Evolutionary conservation across 1,140 invertebrate species (phyloP).

Genomic region (Fopius arisanus): DNA sequence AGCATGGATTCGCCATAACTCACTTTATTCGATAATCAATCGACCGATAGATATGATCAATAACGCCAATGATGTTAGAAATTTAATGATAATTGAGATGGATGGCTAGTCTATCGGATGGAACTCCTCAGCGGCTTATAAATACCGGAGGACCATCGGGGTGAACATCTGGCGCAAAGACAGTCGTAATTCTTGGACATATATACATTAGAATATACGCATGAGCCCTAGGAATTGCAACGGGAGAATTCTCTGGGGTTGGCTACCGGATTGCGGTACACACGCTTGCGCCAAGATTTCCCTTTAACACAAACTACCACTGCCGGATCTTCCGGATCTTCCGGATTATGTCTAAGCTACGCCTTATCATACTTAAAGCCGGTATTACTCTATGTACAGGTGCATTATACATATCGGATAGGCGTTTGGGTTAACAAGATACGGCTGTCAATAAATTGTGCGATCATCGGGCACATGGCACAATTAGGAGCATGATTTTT

Average conservation of each 20-base stretch:
- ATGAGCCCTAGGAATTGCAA: not conserved
- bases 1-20: not conserved
- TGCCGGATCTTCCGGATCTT: conserved; percentile 20
- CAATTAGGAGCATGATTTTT: no score
- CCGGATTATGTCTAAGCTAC: conserved; percentile 51
- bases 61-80: not conserved
- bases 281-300: not conserved
- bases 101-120: not conserved
- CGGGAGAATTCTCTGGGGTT: not conserved
- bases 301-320: not conserved
- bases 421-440: conserved; percentile 2
- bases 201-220: conserved; percentile 17
- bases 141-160: not conserved
- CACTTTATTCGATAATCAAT: not conserved
- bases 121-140: not conserved
- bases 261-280: not conserved
- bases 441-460: not conserved
- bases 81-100: not conserved
- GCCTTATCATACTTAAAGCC: conserved; percentile 54
- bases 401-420: conserved; percentile 1
- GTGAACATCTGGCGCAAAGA: conserved; percentile 51
- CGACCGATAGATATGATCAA: not conserved
- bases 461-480: not conserved
- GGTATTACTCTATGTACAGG: conserved; percentile 35
- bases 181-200: conserved; percentile 20